Base-by-base conservation (phyloP, 1,140 invertebrate genomes). In the Drosophila biarmipes region DNA sequence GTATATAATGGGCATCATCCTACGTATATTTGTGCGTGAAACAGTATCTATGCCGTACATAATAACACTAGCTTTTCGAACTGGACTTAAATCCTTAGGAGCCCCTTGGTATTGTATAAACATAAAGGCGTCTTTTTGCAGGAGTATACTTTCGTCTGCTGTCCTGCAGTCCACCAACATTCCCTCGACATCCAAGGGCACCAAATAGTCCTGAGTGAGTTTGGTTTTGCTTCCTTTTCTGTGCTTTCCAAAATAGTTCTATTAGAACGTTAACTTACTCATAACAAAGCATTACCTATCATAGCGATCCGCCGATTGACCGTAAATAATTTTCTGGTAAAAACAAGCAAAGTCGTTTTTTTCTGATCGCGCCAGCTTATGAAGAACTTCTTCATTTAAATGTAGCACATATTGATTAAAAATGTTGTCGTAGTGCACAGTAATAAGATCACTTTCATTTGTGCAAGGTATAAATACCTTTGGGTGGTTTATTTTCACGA, bases 1-100 rank as follows among this genome's bases (percentile, higher is more conserved):
- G 15, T 73, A 49, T 0, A 84, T 54, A 86, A 72, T 66, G 68
- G 80, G 64, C 59, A 80, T 78, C 71, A 73, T 77, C 2, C 84
- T 80, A 0, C 80, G 80, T 87, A 93, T 92, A 80, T 93, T 92
- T 1, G 93, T 75, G n/a, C 77, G 49, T 4, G 85, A 90, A 6
- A 90, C 17, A 0, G 63, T 67, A 37, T 87, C 85, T 15, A 90
- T 76, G 42, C 85, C 85, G 14, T 78, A 84, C 73, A 90, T 73
- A 4, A 90, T 75, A 2, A 90, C 55, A 53, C 80, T 85, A 8
- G 80, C 52, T 46, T 77, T 76, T 0, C 76, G 67, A 35, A 43
- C 11, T 15, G 46, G n/a, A 8, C 4, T 15, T 19, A 11, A 2
- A 3, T 58, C 42, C 4, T 21, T 14, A 0, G n/a, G 19, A 19